A percentile compares a stretch with the other conserved stretches of the same genome.
These are phyloP conservation scores for Nesometra sesokonis DNA, from an alignment of 35 echinoderm and acorn worm species.

Conservation along the genomic window DNA sequence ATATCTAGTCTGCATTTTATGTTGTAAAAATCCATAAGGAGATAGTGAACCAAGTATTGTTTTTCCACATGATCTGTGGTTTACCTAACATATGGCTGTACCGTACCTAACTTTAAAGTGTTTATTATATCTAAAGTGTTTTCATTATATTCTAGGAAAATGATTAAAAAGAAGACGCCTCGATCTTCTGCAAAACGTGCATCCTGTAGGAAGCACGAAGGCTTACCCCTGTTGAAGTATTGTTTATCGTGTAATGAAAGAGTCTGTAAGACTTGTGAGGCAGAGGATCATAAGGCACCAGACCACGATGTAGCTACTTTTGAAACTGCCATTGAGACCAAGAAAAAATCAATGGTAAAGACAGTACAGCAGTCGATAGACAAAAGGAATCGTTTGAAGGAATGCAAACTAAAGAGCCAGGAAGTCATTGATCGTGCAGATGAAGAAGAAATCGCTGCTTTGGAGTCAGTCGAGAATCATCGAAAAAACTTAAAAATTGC, in stretches of 20 bases:
- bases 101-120: no score
- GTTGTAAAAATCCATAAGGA: no score
- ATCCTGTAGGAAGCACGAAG: not conserved
- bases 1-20: no score
- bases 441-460: not conserved
- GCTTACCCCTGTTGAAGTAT: not conserved
- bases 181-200: not conserved
- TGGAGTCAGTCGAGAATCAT: not conserved
- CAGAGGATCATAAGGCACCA: not conserved
- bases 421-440: not conserved
- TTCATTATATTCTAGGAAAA: no score
- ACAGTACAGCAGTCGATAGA: not conserved
- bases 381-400: not conserved
- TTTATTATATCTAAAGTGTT: no score
- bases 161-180: no score
- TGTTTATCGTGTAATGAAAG: not conserved
- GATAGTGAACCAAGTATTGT: no score
- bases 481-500: not conserved
- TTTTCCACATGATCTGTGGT: no score
- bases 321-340: not conserved
- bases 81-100: no score
- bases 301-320: not conserved
- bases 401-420: not conserved
- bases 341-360: not conserved
- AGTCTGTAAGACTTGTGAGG: not conserved